Percentiles rank a stretch among this genome's conserved stretches.
These are phyloP conservation scores for Lytechinus pictus DNA, from an alignment of 35 echinoderm and acorn worm species.

Conservation along the genomic window DNA sequence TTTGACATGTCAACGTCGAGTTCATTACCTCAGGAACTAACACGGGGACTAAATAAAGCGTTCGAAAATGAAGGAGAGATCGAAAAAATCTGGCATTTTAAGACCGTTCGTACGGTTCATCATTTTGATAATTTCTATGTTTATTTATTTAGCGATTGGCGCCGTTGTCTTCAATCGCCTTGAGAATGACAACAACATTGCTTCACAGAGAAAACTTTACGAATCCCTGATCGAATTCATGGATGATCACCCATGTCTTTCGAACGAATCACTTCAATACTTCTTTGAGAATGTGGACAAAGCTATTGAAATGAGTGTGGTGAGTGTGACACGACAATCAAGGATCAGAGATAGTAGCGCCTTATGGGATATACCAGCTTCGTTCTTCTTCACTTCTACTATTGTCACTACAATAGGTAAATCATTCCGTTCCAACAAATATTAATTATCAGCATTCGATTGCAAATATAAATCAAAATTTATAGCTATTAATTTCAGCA, in stretches of 20 bases:
- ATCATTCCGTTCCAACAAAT: neutral
- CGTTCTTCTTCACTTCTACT: slow-evolving; percentile 76
- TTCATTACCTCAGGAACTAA: neutral
- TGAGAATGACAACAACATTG: slow-evolving; percentile 22
- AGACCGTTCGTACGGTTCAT: neutral
- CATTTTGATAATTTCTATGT: neutral
- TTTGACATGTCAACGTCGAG: neutral
- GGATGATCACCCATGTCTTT: neutral
- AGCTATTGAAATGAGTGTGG: neutral
- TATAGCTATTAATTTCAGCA: too few species aligned
- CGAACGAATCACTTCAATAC: neutral
- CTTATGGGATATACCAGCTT: slow-evolving; percentile 62
- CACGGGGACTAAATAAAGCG: neutral
- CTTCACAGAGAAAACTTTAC: neutral
- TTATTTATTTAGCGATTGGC: neutral
- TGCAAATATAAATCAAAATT: too few species aligned
- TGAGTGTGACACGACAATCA: neutral
- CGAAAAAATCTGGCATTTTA: neutral
- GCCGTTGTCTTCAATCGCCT: neutral
- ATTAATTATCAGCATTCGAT: too few species aligned
- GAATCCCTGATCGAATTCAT: slow-evolving; percentile 18
- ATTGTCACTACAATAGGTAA: slow-evolving; percentile 79
- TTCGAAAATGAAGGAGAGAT: neutral
- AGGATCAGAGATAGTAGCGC: neutral
- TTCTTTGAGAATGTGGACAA: neutral